Percentiles rank a stretch among this genome's conserved stretches.
Evolutionary conservation across 2,888 invertebrate genomes (phyloP).

Genomic region (Zaprionus lineosus): DNA sequence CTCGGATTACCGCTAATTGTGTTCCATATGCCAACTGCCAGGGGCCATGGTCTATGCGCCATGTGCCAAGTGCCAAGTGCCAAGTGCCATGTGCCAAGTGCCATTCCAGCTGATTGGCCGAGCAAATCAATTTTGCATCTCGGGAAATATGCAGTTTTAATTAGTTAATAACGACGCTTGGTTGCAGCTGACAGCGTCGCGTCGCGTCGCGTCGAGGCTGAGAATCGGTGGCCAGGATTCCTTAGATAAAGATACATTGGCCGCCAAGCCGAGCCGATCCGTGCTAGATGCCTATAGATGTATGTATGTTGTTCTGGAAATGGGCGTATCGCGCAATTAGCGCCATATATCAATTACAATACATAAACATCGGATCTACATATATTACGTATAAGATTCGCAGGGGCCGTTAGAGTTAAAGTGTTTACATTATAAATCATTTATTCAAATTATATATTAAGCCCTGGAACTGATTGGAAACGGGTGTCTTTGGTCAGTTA

Average conservation of each 20-base stretch:
- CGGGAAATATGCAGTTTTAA: conserved; percentile 73
- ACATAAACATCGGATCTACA: conserved; percentile 38
- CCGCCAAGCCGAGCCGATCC: conserved; percentile 23
- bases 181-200: conserved; percentile 60
- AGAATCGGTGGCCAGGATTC: conserved; percentile 69
- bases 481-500: conserved; percentile 38
- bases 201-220: conserved; percentile 12
- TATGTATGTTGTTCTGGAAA: conserved; percentile 35
- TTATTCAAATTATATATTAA: conserved; percentile 74
- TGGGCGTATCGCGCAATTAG: conserved; percentile 72
- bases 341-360: conserved; percentile 76
- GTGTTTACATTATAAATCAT: conserved; percentile 79
- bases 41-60: too few relatives aligned
- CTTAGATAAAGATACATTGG: conserved; percentile 57
- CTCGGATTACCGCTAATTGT: conserved; percentile 35
- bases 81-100: too few relatives aligned
- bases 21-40: too few relatives aligned
- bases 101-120: conserved; percentile 34
- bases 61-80: too few relatives aligned
- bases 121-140: conserved; percentile 66
- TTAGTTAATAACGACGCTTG: conserved; percentile 69
- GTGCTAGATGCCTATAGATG: conserved; percentile 8
- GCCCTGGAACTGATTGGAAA: conserved; percentile 30
- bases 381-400: conserved; percentile 44
- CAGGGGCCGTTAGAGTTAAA: conserved; percentile 54